Base-by-base conservation (phyloP, 2,888 invertebrate species). In the Drosophila emarginata region DNA sequence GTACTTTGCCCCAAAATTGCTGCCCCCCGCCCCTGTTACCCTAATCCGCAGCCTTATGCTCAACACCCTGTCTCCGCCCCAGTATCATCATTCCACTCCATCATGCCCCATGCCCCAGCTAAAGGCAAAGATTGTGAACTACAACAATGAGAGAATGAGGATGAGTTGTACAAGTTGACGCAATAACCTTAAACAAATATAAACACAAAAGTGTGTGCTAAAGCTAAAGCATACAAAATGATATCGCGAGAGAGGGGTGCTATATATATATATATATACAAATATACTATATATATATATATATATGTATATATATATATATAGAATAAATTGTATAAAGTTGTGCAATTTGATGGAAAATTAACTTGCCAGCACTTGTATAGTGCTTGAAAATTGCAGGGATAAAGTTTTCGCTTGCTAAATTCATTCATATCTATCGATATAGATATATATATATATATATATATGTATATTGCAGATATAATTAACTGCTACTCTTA, bases 161-260 rank as follows among this genome's bases (percentile, higher is more conserved):
- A 62, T 62, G 69, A 79, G 72, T 74, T 70, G 64, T 65, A 77
- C 72, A 77, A 73, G 77, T 75, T 78, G 77, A 65, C 72, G 77
- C 77, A 80, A 82, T 79, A 85, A 79, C 79, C 79, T 72, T 72
- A 67, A 76, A 77, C 87, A 87, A 84, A 84, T 87, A 87, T 79
- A 69, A 85, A 77, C 87, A 79, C 59, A 74, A 68, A 72, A 69
- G 53, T 72, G 68, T 64, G 66, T 59, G 53, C 54, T 45, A 50
- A 15, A 26, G 70, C 64, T 51, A 28, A 45, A 64, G 68, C 64
- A 64, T 64, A 67, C 61, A 52, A 57, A 67, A 59, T 65, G 21
- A 60, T 32, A 54, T 21, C 28, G 45, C 64, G 52, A 5, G 54
- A 59, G 15, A 58, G 61, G 65, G 60, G 59, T 58, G 57, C 37